Conservation (phyloP, 2,113 vertebrate species). For the Tupaia chinensis region DNA sequence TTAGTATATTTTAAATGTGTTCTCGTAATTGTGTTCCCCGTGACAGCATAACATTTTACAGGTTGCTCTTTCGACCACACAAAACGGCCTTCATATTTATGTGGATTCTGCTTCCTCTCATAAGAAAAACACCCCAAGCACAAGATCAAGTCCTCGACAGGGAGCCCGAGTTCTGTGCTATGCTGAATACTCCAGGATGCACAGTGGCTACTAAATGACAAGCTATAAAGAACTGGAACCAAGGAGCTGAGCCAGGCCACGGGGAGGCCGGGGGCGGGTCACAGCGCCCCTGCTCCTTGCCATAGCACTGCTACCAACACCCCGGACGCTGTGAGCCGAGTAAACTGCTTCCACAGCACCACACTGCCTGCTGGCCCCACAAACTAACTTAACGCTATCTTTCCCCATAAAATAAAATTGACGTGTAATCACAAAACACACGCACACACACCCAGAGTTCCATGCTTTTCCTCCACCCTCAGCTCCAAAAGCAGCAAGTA, state of each 20-base stretch:
- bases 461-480: not conserved
- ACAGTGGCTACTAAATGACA: not conserved
- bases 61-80: not conserved
- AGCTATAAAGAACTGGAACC: not conserved
- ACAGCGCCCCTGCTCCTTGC: not conserved
- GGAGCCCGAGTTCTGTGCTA: not conserved
- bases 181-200: not conserved
- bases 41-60: not conserved
- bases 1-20: not conserved
- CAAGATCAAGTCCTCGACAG: not conserved
- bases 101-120: not conserved
- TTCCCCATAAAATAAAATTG: not conserved
- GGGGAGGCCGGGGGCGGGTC: too few relatives aligned
- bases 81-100: not conserved
- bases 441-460: not conserved
- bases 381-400: not conserved
- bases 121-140: not conserved
- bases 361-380: too few relatives aligned
- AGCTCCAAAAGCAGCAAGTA: slow-evolving; percentile 19
- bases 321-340: too few relatives aligned
- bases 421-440: not conserved
- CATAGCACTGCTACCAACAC: not conserved
- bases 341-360: not conserved
- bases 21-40: not conserved
- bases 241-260: not conserved